phyloP scores from a whole-genome alignment of 2,888 invertebrate species.

The Ommatoiulus sabulosus region DNA sequence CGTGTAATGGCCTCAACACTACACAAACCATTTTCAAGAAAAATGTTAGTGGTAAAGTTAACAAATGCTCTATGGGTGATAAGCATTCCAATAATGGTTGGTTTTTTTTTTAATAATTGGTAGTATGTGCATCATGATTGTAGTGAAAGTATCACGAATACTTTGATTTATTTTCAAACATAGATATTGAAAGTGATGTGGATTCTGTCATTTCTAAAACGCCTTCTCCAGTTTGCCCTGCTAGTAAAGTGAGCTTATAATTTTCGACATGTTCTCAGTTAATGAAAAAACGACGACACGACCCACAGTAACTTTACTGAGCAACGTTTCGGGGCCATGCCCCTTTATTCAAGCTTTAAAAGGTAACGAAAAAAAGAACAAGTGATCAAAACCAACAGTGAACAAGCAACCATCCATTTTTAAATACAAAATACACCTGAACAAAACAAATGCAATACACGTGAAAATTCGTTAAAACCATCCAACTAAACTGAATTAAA shows the following conservation, averaged over 20 bases:
- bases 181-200: background rate
- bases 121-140: background rate
- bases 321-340: too few species aligned
- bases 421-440: too few species aligned
- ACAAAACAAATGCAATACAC: too few species aligned
- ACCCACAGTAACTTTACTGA: too few species aligned
- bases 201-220: slow-evolving; percentile 30
- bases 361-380: too few species aligned
- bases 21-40: background rate
- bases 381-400: too few species aligned
- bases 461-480: too few species aligned
- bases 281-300: too few species aligned
- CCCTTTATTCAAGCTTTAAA: too few species aligned
- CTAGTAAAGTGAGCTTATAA: background rate
- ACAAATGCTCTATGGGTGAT: background rate
- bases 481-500: too few species aligned
- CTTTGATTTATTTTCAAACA: background rate
- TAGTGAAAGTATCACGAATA: background rate
- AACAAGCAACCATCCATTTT: too few species aligned
- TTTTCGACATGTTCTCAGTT: too few species aligned
- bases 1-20: background rate
- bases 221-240: slow-evolving; percentile 32
- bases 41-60: background rate
- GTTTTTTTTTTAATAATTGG: background rate
- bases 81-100: background rate